phyloP scores from a whole-genome alignment of 2,797 vertebrate species.

The Enteromius mattozi region DNA sequence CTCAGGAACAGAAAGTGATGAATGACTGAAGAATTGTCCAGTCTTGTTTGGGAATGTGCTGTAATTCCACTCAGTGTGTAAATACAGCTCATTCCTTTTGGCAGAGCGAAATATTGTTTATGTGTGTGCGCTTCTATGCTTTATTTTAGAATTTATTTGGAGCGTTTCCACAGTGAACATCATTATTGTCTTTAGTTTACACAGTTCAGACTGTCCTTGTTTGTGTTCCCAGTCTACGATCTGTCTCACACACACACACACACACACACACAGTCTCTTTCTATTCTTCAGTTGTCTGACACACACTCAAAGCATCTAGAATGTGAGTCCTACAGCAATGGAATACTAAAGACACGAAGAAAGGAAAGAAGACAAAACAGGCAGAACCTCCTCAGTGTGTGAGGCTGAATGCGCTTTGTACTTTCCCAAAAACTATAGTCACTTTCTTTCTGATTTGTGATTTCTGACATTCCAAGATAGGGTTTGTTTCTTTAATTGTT shows the following conservation, averaged over 20 bases:
- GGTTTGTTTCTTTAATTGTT: background rate
- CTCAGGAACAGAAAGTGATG: constrained; percentile 35
- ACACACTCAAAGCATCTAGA: constrained; percentile 49
- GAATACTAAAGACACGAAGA: constrained; percentile 68
- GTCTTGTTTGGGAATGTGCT: constrained; percentile 22
- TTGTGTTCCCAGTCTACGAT: background rate
- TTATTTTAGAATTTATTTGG: background rate
- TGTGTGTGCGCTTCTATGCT: background rate
- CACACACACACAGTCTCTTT: background rate
- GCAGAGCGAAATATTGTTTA: background rate
- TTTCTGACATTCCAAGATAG: background rate
- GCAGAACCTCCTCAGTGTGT: constrained; percentile 29
- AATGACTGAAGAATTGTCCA: constrained; percentile 19
- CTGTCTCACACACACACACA: constrained; percentile 17
- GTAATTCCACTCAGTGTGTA: background rate
- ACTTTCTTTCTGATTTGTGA: background rate
- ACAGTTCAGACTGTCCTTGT: background rate
- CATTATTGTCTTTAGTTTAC: constrained; percentile 3
- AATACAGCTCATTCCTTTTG: background rate
- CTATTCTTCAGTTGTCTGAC: constrained; percentile 36
- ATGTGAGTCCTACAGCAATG: constrained; percentile 49
- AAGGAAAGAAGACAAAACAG: constrained; percentile 47
- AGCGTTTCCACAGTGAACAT: background rate
- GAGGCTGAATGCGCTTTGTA: background rate
- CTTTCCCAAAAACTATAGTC: background rate